Evolutionary conservation across 2,888 invertebrate species (phyloP).

Genomic region (Hipparchia sbordonii): DNA sequence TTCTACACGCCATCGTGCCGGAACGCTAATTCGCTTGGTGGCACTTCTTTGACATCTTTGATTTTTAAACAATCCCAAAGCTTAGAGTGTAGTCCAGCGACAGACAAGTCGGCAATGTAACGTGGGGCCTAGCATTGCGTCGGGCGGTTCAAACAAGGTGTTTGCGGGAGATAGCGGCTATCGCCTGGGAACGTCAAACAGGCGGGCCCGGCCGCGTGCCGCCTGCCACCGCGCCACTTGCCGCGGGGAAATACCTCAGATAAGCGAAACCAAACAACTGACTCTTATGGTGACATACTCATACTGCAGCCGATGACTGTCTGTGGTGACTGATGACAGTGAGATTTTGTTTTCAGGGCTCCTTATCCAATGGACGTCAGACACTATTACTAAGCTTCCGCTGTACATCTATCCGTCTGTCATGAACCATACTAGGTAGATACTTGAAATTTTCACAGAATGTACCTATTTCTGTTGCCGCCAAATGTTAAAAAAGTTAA

Average conservation of each 20-base stretch:
- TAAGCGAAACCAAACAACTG: constrained; percentile 33
- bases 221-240: constrained; percentile 60
- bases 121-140: constrained; percentile 46
- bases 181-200: constrained; percentile 82
- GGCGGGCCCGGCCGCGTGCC: constrained; percentile 69
- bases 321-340: background rate
- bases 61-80: too few species aligned
- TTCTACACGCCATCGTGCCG: too few species aligned
- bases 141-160: constrained; percentile 79
- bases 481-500: too few species aligned
- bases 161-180: constrained; percentile 79
- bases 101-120: background rate
- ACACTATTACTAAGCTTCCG: too few species aligned
- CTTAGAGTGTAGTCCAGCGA: background rate
- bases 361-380: too few species aligned
- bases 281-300: constrained; percentile 1
- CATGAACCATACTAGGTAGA: too few species aligned
- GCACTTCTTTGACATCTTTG: too few species aligned
- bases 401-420: too few species aligned
- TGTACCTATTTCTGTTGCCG: too few species aligned
- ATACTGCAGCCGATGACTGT: background rate
- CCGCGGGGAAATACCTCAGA: constrained; percentile 54
- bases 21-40: too few species aligned
- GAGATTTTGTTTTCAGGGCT: too few species aligned
- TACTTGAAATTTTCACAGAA: too few species aligned